Evolutionary conservation across 2,888 invertebrate genomes (phyloP), one percentile per base, ranked within the genome.

Genomic region (Pomacea canaliculata): DNA sequence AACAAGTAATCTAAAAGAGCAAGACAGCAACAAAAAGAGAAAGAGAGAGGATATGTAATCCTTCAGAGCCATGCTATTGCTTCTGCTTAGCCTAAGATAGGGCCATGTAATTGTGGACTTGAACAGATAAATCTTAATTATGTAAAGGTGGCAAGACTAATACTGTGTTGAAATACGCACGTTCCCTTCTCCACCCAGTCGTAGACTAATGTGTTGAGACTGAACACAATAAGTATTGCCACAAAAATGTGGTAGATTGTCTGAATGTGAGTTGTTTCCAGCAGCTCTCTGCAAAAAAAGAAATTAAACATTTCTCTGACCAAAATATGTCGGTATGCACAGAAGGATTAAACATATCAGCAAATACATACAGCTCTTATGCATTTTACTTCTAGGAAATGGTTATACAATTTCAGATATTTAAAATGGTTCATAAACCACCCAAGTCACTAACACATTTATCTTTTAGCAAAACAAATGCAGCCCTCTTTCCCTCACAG

Each of bases 161-260:
- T 27, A 5, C 4, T 27, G n/a, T 12, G 10, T 10, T 27, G 19
- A 19, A 16, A 46, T 27, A 92, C 94, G 94, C 92, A 95, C 96
- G 93, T 93, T 91, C 95, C 95, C 80, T 93, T 93, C 80, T 94
- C 94, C 76, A 95, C 92, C 85, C 95, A 93, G 88, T 96, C 96
- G 85, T 94, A 93, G 18, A 94, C 92, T 37, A 94, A 92, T 10
- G 95, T 95, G 85, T 96, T 94, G 76, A 95, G 91, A 72, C 95
- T 93, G 80, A 96, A 92, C 60, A 94, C 92, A 73, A 96, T 92
- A 60, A 97, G 92, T 82, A 95, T 94, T 27, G 94, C 95, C 70
- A 95, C 93, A 91, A 96, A 96, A 82, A 97, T 94, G 89, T 97
- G 95, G 90, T 96, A 96, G 82, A 97, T 94, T 7, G 96, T 95